A percentile compares a stretch with the other conserved stretches of the same genome.
Evolutionary conservation across 2,888 invertebrate species (phyloP).

Genomic region (Tipula confusa): DNA sequence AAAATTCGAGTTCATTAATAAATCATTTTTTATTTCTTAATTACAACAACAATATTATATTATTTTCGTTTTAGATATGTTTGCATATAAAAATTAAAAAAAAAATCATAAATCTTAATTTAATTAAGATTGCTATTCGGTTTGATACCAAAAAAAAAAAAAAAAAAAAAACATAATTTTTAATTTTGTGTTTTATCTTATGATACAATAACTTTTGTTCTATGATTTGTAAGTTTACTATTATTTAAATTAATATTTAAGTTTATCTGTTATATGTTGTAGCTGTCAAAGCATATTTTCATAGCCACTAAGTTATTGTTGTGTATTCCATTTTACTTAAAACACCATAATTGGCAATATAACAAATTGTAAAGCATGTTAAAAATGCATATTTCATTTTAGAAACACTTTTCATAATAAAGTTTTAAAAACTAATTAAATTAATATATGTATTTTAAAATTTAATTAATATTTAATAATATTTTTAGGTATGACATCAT

Average conservation of each 20-base stretch:
- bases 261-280: neutral
- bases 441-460: neutral
- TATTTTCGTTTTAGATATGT: neutral
- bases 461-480: neutral
- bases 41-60: neutral
- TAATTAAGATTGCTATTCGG: neutral
- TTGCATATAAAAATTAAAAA: neutral
- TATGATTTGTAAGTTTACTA: neutral
- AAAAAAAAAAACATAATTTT: too few relatives aligned
- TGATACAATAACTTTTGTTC: neutral
- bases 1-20: too few relatives aligned
- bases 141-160: neutral
- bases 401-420: neutral
- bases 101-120: neutral
- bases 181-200: neutral
- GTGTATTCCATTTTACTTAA: too few relatives aligned
- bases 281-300: neutral
- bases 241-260: neutral
- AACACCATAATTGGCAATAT: too few relatives aligned
- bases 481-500: slow-evolving; percentile 30
- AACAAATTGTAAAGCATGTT: too few relatives aligned
- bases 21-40: neutral
- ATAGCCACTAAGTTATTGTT: too few relatives aligned
- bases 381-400: too few relatives aligned
- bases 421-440: neutral